Percentiles rank a stretch among this genome's conserved stretches.
These are phyloP conservation scores for Pasiphila rectangulata DNA, from an alignment of 2,888 invertebrate genomes.

Conservation along the genomic window DNA sequence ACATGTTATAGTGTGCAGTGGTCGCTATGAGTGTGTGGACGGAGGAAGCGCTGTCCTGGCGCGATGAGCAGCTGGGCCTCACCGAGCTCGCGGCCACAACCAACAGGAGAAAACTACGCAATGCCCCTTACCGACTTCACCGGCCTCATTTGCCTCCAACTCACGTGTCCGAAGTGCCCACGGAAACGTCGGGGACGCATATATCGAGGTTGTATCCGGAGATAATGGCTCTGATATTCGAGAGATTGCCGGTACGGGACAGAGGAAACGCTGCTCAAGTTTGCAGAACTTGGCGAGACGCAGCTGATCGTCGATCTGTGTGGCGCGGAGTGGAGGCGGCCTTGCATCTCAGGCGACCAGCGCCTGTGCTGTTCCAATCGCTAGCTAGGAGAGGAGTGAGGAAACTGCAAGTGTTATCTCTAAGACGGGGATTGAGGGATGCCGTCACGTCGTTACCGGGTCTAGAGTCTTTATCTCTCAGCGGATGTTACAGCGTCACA, in stretches of 20 bases:
- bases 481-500: slow-evolving; percentile 96
- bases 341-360: slow-evolving; percentile 90
- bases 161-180: slow-evolving; percentile 71
- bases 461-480: slow-evolving; percentile 92
- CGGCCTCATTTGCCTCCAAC: slow-evolving; percentile 81
- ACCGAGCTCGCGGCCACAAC: slow-evolving; percentile 61
- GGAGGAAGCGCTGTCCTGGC: slow-evolving; percentile 75
- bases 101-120: slow-evolving; percentile 76
- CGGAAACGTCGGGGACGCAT: slow-evolving; percentile 83
- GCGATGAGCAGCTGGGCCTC: slow-evolving; percentile 69
- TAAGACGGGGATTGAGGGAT: slow-evolving; percentile 90
- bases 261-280: slow-evolving; percentile 95
- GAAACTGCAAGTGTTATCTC: slow-evolving; percentile 92
- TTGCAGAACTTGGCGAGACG: slow-evolving; percentile 93
- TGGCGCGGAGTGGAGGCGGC: slow-evolving; percentile 97
- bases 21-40: slow-evolving; percentile 75
- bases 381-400: slow-evolving; percentile 93
- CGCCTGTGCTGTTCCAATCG: slow-evolving; percentile 91
- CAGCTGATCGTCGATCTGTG: slow-evolving; percentile 94
- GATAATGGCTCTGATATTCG: slow-evolving; percentile 94
- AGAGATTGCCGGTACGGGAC: slow-evolving; percentile 92
- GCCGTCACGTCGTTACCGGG: slow-evolving; percentile 92
- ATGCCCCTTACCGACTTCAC: slow-evolving; percentile 84
- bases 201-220: slow-evolving; percentile 95
- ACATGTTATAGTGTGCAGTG: slow-evolving; percentile 71